These are phyloP conservation scores for Cheiracanthium punctorium DNA, from an alignment of 2,888 invertebrate genomes.

Conservation along the genomic window DNA sequence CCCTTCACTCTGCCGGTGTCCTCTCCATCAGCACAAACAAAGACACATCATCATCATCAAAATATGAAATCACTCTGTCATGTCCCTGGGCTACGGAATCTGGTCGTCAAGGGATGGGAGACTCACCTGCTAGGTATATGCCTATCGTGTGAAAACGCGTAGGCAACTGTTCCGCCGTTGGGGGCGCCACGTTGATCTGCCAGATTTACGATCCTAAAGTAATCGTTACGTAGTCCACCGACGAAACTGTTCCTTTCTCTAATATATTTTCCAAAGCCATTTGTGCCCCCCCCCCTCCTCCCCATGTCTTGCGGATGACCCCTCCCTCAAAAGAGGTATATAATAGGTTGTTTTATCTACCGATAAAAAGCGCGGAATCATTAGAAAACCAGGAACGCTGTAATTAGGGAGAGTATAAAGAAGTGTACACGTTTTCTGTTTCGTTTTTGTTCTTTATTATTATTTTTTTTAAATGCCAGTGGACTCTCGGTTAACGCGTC, in stretches of 20 bases:
- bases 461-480: no score
- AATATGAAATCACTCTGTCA: no score
- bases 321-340: slow-evolving; percentile 62
- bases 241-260: slow-evolving; percentile 16
- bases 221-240: slow-evolving; percentile 39
- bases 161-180: slow-evolving; percentile 60
- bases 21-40: no score
- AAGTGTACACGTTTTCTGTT: no score
- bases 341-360: slow-evolving; percentile 67
- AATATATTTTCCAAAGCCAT: slow-evolving; percentile 28
- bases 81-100: not conserved
- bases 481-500: slow-evolving; percentile 59
- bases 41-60: no score
- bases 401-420: slow-evolving; percentile 45
- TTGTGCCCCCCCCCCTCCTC: slow-evolving; percentile 20
- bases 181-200: slow-evolving; percentile 48
- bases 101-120: not conserved
- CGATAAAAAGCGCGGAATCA: slow-evolving; percentile 56
- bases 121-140: slow-evolving; percentile 38
- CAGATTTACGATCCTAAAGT: slow-evolving; percentile 65
- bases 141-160: slow-evolving; percentile 63
- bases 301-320: slow-evolving; percentile 25
- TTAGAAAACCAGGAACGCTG: slow-evolving; percentile 53
- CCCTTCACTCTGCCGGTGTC: no score
- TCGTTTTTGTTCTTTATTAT: slow-evolving; percentile 41